A percentile compares a stretch with the other conserved stretches of the same genome.
phyloP scores from a whole-genome alignment of 2,888 invertebrate genomes.

The Teleogryllus oceanicus region DNA sequence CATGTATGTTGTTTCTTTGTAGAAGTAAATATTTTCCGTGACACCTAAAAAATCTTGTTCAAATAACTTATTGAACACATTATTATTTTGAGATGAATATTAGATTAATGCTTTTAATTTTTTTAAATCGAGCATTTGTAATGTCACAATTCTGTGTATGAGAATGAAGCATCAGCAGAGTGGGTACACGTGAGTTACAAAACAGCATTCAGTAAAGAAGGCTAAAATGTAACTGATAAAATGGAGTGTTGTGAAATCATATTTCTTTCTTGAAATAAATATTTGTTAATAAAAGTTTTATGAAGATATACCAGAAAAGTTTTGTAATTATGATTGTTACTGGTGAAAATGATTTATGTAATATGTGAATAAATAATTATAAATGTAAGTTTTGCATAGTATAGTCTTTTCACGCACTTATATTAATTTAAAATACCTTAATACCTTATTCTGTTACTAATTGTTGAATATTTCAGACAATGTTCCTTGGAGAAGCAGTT shows the following conservation, averaged over 20 bases:
- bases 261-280: background rate
- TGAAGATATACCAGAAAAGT: background rate
- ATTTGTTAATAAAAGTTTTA: background rate
- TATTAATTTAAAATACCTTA: too few species aligned
- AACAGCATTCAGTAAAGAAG: background rate
- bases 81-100: background rate
- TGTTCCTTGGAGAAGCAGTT: too few species aligned
- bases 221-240: background rate
- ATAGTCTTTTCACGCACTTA: too few species aligned
- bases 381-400: background rate
- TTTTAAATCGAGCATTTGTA: background rate
- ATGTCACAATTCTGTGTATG: background rate
- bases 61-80: background rate
- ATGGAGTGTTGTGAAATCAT: background rate
- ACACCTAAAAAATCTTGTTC: background rate
- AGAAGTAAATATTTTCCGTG: background rate
- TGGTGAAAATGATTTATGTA: constrained; percentile 6
- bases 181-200: background rate
- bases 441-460: too few species aligned
- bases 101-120: background rate
- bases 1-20: background rate
- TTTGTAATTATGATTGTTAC: constrained; percentile 10
- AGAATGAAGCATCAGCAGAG: background rate
- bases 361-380: constrained; percentile 4
- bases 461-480: too few species aligned